Conservation (phyloP, 2,113 vertebrate species). For the Zootoca vivipara region DNA sequence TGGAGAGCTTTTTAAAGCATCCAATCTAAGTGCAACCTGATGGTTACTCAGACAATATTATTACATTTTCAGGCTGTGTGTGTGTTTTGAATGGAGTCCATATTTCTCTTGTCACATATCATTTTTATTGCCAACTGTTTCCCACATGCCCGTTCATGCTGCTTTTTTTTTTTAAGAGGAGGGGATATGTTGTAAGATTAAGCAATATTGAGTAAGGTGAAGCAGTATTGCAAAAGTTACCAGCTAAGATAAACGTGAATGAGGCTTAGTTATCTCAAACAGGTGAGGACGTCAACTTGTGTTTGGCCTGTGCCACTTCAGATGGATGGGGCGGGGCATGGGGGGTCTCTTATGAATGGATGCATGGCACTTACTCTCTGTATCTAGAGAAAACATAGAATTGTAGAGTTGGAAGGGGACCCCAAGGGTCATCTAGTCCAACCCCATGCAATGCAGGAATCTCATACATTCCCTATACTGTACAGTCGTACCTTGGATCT, state of each 20-base stretch:
- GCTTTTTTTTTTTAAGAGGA: not conserved
- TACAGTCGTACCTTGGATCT: too few species aligned
- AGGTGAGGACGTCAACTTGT: not conserved
- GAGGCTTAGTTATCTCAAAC: not conserved
- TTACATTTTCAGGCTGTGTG: not conserved
- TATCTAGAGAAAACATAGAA: not conserved
- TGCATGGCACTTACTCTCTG: not conserved
- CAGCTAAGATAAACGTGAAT: not conserved
- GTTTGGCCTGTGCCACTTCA: not conserved
- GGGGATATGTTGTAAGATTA: not conserved
- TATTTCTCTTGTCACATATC: not conserved
- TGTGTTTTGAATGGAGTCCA: not conserved
- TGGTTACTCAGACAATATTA: not conserved
- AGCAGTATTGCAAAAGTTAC: not conserved
- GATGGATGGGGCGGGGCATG: not conserved
- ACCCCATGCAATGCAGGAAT: too few species aligned
- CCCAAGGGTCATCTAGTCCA: too few species aligned
- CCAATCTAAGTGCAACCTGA: not conserved
- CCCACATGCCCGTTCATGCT: too few species aligned
- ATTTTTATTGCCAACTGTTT: conserved; percentile 2
- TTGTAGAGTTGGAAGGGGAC: too few species aligned
- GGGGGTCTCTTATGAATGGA: too few species aligned
- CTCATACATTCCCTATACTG: too few species aligned
- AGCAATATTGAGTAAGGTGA: not conserved
- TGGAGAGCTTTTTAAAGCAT: not conserved